These are phyloP conservation scores for Bettongia penicillata DNA, from an alignment of 2,113 vertebrate species.

Conservation along the genomic window DNA sequence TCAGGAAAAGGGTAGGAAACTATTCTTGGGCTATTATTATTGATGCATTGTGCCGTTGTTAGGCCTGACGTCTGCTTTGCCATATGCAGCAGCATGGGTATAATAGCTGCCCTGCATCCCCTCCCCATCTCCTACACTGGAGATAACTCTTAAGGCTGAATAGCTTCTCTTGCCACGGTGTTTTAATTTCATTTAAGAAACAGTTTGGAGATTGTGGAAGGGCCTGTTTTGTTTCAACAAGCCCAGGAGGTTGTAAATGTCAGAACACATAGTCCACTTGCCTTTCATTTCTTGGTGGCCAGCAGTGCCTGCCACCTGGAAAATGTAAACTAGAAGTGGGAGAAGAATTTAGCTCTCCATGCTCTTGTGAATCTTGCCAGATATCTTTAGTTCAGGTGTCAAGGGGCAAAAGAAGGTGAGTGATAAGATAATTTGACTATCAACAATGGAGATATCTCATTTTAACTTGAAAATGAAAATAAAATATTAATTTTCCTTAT, in stretches of 20 bases:
- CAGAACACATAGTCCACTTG: not conserved
- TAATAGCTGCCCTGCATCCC: conserved; percentile 71
- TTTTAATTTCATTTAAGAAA: conserved; percentile 60
- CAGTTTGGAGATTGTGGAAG: conserved; percentile 66
- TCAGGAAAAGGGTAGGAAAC: conserved; percentile 72
- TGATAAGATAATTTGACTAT: not conserved
- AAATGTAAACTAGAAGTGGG: conserved; percentile 26
- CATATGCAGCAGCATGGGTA: conserved; percentile 68
- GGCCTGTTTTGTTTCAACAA: conserved; percentile 6
- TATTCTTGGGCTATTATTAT: conserved; percentile 75
- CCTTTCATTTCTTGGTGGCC: conserved; percentile 25
- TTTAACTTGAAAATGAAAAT: conserved; percentile 44
- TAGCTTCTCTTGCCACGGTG: conserved; percentile 67
- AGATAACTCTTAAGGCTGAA: conserved; percentile 68
- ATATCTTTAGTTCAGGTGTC: conserved; percentile 5
- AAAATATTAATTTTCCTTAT: not conserved
- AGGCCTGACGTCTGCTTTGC: conserved; percentile 72
- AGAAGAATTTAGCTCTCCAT: not conserved
- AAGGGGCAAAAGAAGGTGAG: not conserved
- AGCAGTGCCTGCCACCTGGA: not conserved
- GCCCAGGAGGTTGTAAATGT: conserved; percentile 1
- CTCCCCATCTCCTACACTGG: conserved; percentile 67
- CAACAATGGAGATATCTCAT: not conserved
- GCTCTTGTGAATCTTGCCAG: not conserved
- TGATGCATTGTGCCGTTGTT: conserved; percentile 75